Percentiles rank a stretch among this genome's conserved stretches.
These are phyloP conservation scores for Archaeoteleia sp. DNA, from an alignment of 2,888 invertebrate genomes.

Conservation along the genomic window DNA sequence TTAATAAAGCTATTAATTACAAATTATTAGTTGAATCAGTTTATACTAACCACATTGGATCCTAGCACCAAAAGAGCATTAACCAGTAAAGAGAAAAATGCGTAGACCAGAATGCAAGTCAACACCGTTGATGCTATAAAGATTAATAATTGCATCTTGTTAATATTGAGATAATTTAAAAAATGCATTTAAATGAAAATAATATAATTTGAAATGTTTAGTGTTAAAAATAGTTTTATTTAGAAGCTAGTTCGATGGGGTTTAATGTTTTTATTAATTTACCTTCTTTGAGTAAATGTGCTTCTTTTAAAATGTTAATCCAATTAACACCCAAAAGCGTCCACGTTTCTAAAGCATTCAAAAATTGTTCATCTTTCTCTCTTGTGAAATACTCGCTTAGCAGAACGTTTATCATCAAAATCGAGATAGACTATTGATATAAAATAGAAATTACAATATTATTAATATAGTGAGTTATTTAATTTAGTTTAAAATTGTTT, in stretches of 20 bases:
- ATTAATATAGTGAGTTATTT: conserved; percentile 2
- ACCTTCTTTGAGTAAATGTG: conserved; percentile 51
- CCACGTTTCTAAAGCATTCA: conserved; percentile 63
- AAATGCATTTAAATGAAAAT: conserved; percentile 7
- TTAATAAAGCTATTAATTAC: no score
- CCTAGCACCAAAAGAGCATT: conserved; percentile 68
- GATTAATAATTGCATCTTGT: no score
- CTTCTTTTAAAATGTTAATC: conserved; percentile 62
- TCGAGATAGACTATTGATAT: conserved; percentile 67
- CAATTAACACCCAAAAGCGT: conserved; percentile 68
- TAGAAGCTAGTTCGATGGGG: no score
- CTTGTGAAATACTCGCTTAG: conserved; percentile 67
- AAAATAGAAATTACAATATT: conserved; percentile 27
- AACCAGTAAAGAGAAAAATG: conserved; percentile 61
- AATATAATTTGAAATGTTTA: no score
- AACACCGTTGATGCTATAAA: conserved; percentile 63
- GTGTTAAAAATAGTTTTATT: no score
- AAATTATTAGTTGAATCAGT: background rate
- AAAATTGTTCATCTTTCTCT: conserved; percentile 60
- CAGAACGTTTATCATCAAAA: conserved; percentile 69
- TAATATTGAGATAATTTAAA: no score
- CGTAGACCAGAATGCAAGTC: conserved; percentile 63
- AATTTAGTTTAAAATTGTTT: background rate
- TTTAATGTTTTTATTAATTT: no score
- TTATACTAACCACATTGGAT: conserved; percentile 66